Conservation (phyloP, 2,888 invertebrate species). For the Theretra japonica region DNA sequence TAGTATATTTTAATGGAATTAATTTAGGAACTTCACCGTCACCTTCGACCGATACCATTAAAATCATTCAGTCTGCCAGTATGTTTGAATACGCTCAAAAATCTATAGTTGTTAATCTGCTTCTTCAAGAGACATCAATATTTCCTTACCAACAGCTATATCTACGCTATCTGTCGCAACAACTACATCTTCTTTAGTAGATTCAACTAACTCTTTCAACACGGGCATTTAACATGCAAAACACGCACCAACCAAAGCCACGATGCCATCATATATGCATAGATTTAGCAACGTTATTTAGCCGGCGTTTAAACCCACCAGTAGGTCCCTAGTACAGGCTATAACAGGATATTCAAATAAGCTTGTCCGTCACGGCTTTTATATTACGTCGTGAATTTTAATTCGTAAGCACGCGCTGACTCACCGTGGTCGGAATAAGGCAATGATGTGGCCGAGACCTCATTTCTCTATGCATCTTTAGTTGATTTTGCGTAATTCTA, state of each 20-base stretch:
- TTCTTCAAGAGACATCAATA: too few relatives aligned
- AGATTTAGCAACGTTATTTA: constrained; percentile 11
- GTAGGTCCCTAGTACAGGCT: constrained; percentile 25
- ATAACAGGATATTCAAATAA: constrained; percentile 31
- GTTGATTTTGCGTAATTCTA: background rate
- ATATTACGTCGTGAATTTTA: constrained; percentile 47
- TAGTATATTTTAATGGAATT: too few relatives aligned
- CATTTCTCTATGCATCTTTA: constrained; percentile 33
- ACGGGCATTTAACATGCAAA: background rate
- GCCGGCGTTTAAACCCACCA: background rate
- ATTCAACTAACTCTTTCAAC: background rate
- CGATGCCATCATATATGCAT: background rate
- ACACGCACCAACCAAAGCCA: background rate
- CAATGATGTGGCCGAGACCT: constrained; percentile 42
- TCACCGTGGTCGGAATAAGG: constrained; percentile 36
- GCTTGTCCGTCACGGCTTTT: constrained; percentile 35
- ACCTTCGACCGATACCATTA: too few relatives aligned
- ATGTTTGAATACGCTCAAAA: too few relatives aligned
- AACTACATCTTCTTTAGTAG: too few relatives aligned
- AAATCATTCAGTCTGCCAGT: too few relatives aligned
- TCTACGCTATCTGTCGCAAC: too few relatives aligned
- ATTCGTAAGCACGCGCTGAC: constrained; percentile 36
- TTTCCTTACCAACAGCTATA: too few relatives aligned
- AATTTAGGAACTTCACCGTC: too few relatives aligned
- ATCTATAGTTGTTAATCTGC: too few relatives aligned